Conservation (phyloP, 2,113 vertebrate genomes). For the Melozone crissalis region DNA sequence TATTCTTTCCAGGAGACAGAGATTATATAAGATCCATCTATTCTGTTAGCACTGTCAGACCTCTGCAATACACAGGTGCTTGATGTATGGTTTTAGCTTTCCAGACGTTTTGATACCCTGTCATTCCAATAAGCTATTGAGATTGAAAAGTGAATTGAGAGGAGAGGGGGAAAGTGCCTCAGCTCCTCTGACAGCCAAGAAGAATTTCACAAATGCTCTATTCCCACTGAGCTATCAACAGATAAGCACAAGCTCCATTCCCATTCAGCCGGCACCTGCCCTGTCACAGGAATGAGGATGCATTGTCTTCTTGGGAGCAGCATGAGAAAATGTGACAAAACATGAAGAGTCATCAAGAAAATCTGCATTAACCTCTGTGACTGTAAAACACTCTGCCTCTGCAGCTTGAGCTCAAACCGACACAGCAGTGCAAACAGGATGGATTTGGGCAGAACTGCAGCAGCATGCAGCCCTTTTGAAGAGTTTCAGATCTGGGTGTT, state of each 20-base stretch:
- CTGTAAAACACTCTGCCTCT: not conserved
- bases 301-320: not conserved
- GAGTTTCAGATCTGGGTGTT: not conserved
- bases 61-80: constrained; percentile 10
- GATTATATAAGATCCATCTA: constrained; percentile 49
- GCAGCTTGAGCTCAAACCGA: constrained; percentile 46
- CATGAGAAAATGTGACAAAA: constrained; percentile 33
- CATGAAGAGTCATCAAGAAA: constrained; percentile 21
- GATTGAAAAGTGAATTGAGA: constrained; percentile 54
- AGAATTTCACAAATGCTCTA: constrained; percentile 30
- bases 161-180: constrained; percentile 14
- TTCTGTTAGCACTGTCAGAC: constrained; percentile 30
- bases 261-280: not conserved
- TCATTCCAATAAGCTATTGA: constrained; percentile 49
- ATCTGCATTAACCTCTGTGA: constrained; percentile 49
- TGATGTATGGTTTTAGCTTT: constrained; percentile 40
- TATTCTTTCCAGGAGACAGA: constrained; percentile 51
- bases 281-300: constrained; percentile 32
- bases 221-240: not conserved
- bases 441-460: not conserved
- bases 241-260: not conserved
- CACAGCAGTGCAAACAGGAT: not conserved
- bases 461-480: not conserved
- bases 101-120: constrained; percentile 27
- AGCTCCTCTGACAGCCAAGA: not conserved